Conservation (phyloP, 2,113 vertebrate species). For the Maylandia zebra region DNA sequence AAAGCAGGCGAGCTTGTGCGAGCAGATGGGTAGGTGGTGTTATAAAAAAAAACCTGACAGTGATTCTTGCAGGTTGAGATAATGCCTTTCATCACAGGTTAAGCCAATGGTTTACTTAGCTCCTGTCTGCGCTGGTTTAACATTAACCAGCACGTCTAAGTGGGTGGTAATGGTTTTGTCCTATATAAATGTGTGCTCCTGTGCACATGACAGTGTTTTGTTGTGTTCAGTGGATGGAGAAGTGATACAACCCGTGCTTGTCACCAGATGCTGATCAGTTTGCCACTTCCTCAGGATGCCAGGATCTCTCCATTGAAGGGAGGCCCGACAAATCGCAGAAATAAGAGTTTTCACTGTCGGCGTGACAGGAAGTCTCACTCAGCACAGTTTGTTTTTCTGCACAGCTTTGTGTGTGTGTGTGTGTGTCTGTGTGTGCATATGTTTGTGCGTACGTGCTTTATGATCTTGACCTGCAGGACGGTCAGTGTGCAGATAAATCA, state of each 20-base stretch:
- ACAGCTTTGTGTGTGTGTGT: background rate
- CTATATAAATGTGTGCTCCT: background rate
- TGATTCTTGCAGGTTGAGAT: constrained; percentile 36
- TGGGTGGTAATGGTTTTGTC: constrained; percentile 12
- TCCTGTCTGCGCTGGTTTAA: constrained; percentile 40
- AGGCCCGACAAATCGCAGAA: constrained; percentile 15
- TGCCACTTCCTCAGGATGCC: constrained; percentile 37
- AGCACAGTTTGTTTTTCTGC: constrained; percentile 49
- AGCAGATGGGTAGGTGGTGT: constrained; percentile 13
- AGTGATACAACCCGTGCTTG: constrained; percentile 19
- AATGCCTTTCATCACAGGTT: constrained; percentile 24
- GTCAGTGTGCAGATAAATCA: constrained; percentile 41
- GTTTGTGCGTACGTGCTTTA: constrained; percentile 25
- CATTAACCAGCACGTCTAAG: constrained; percentile 39
- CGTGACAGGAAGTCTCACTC: constrained; percentile 63
- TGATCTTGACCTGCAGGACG: constrained; percentile 25
- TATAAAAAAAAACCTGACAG: constrained; percentile 13
- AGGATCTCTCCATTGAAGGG: constrained; percentile 27
- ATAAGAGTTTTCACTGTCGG: constrained; percentile 48
- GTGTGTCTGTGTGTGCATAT: background rate
- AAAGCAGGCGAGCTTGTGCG: background rate
- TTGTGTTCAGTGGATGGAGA: constrained; percentile 27
- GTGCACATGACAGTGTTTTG: background rate
- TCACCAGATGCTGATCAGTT: constrained; percentile 44
- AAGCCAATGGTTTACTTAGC: constrained; percentile 45